phyloP scores from a whole-genome alignment of 2,797 vertebrate genomes.

The Poecilia picta region DNA sequence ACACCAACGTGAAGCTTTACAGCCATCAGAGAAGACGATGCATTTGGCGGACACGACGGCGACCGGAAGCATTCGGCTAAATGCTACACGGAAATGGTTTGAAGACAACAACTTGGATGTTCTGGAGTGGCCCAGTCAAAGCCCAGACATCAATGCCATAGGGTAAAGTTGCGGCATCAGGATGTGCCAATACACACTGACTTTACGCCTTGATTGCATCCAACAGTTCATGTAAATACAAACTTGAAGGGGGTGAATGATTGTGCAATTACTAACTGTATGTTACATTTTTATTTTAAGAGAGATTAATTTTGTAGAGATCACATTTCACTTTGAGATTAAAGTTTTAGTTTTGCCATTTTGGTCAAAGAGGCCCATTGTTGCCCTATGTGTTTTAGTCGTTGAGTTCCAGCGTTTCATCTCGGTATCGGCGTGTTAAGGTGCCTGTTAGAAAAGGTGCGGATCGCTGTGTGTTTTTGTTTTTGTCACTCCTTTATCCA shows the following conservation, averaged over 20 bases:
- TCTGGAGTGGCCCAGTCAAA: background rate
- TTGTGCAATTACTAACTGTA: background rate
- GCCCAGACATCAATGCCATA: background rate
- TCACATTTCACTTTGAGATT: background rate
- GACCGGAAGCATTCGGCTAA: background rate
- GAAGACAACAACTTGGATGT: background rate
- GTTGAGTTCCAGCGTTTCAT: slow-evolving; percentile 10
- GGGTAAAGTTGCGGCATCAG: background rate
- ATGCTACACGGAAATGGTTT: background rate
- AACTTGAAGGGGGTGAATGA: background rate
- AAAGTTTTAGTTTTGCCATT: background rate
- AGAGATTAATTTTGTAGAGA: background rate
- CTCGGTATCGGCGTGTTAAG: slow-evolving; percentile 33
- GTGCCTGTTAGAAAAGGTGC: slow-evolving; percentile 7
- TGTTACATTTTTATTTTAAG: background rate
- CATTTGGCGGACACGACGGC: background rate
- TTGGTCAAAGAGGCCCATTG: background rate
- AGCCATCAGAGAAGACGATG: too few species aligned
- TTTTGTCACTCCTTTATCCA: background rate
- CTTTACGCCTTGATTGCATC: background rate
- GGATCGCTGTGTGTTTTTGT: slow-evolving; percentile 21
- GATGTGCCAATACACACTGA: background rate
- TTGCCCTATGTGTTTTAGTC: background rate
- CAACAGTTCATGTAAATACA: background rate
- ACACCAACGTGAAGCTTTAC: too few species aligned